These are phyloP conservation scores for Cyprichromis sp. DNA, from an alignment of 2,113 vertebrate genomes.

Conservation along the genomic window DNA sequence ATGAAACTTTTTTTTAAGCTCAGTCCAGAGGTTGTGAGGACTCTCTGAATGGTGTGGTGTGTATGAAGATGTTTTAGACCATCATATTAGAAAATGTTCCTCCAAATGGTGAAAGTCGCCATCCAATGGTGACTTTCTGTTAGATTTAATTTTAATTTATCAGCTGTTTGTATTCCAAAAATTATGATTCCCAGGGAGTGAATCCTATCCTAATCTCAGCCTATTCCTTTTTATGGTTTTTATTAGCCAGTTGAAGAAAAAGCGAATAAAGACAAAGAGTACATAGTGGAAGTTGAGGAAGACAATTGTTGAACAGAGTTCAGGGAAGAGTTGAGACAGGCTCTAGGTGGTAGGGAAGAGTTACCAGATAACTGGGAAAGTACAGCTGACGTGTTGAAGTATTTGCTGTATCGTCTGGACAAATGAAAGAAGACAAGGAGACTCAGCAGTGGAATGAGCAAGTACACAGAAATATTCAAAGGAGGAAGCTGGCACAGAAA, in stretches of 20 bases:
- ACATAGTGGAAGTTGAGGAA: not conserved
- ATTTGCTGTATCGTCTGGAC: not conserved
- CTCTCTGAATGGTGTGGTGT: not conserved
- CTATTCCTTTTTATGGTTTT: not conserved
- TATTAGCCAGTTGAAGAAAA: not conserved
- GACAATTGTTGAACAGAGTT: not conserved
- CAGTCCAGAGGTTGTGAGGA: accelerated
- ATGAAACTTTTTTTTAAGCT: not conserved
- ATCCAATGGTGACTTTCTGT: not conserved
- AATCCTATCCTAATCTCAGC: not conserved
- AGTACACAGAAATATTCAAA: not conserved
- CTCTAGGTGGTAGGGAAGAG: not conserved
- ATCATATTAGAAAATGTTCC: not conserved
- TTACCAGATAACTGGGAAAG: not conserved
- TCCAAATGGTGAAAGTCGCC: accelerated
- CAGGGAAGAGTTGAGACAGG: not conserved
- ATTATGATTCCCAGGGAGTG: accelerated
- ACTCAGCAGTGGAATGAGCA: not conserved
- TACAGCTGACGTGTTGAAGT: not conserved
- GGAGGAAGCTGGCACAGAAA: not conserved
- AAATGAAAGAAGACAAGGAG: accelerated
- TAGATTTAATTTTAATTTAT: accelerated
- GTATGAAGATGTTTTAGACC: not conserved
- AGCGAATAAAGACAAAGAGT: accelerated
- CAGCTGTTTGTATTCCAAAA: accelerated